Conservation (phyloP, 2,113 vertebrate genomes). For the Chaenogobius annularis region DNA sequence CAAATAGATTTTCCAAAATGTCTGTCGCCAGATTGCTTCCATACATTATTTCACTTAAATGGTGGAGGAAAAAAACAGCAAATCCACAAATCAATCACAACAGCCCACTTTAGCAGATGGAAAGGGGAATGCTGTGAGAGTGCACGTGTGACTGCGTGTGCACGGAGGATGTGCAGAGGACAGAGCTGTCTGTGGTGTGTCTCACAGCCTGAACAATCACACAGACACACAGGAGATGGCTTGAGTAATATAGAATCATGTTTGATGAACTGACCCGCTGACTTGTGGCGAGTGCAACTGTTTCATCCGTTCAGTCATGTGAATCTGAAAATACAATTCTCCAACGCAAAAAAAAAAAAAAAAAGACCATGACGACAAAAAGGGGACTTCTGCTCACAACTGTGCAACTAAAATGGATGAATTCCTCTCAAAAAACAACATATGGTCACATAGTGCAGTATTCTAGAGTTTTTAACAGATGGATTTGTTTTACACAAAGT, state of each 20-base stretch:
- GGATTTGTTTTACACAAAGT: background rate
- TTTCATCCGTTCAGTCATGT: slow-evolving; percentile 35
- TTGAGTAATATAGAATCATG: slow-evolving; percentile 53
- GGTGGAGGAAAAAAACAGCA: slow-evolving; percentile 92
- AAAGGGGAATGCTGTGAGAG: slow-evolving; percentile 65
- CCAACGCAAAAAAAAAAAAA: background rate
- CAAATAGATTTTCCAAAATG: slow-evolving; percentile 99
- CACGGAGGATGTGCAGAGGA: slow-evolving; percentile 61
- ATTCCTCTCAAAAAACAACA: slow-evolving; percentile 10
- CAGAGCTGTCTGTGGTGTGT: slow-evolving; percentile 55
- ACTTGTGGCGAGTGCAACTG: slow-evolving; percentile 34
- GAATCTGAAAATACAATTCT: slow-evolving; percentile 23
- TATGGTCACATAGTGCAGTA: slow-evolving; percentile 7
- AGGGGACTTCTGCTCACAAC: background rate
- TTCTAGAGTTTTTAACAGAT: slow-evolving; percentile 1
- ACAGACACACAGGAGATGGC: slow-evolving; percentile 13
- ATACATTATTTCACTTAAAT: slow-evolving; percentile 99
- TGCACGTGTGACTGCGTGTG: slow-evolving; percentile 38
- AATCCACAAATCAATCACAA: slow-evolving; percentile 96
- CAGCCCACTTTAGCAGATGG: slow-evolving; percentile 74
- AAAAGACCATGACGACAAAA: slow-evolving; percentile 9
- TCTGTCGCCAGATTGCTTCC: slow-evolving; percentile 99
- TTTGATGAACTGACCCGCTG: slow-evolving; percentile 49
- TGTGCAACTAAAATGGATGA: slow-evolving; percentile 10
- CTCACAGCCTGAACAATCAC: slow-evolving; percentile 62